These are phyloP conservation scores for Schlechtendalia chinensis DNA, from an alignment of 1,140 invertebrate genomes.

Conservation along the genomic window DNA sequence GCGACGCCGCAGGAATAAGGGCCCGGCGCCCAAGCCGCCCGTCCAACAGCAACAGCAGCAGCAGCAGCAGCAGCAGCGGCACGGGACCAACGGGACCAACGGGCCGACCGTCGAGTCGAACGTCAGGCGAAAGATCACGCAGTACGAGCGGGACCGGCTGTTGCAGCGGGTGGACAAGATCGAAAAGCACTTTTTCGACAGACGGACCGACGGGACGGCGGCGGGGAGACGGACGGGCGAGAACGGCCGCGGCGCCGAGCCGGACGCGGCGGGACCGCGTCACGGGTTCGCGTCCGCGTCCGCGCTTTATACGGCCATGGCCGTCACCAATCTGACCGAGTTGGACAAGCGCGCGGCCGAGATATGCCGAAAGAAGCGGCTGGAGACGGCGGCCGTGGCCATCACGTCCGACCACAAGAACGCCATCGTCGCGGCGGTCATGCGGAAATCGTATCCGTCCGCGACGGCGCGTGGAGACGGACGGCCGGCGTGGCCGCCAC, in stretches of 20 bases:
- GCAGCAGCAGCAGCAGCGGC: too few species aligned
- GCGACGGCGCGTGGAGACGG: background rate
- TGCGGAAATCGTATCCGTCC: conserved; percentile 1
- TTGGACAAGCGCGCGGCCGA: conserved; percentile 33
- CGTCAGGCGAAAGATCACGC: background rate
- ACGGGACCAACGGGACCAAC: too few species aligned
- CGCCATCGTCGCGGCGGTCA: conserved; percentile 1
- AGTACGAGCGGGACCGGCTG: conserved; percentile 10
- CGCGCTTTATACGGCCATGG: conserved; percentile 30
- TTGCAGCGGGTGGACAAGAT: conserved; percentile 38
- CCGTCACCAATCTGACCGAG: conserved; percentile 28
- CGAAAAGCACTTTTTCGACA: conserved; percentile 19
- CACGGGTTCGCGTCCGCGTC: background rate
- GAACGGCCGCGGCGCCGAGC: background rate
- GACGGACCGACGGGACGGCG: background rate
- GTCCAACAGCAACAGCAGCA: background rate
- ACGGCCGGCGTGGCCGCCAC: background rate
- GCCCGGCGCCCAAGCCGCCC: conserved; percentile 17
- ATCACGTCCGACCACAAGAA: background rate
- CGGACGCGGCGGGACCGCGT: background rate
- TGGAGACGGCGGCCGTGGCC: background rate
- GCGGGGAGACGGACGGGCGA: background rate
- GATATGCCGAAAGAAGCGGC: background rate
- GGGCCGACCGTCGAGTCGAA: too few species aligned
- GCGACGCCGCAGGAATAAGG: background rate